These are phyloP conservation scores for Chelmon rostratus DNA, from an alignment of 2,797 vertebrate genomes.

Conservation along the genomic window DNA sequence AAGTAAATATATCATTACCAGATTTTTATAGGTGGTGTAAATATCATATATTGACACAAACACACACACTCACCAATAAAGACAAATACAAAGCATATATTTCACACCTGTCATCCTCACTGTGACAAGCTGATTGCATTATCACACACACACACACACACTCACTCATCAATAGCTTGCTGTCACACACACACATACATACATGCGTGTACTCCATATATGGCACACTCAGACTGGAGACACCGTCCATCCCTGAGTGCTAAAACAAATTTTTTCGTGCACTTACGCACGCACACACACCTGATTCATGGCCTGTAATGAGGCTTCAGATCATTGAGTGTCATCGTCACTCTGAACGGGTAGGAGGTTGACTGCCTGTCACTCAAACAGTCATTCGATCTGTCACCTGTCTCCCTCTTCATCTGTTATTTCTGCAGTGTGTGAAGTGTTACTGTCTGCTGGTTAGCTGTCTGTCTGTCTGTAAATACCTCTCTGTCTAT, in stretches of 20 bases:
- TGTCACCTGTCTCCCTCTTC: slow-evolving; percentile 49
- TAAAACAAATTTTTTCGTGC: not conserved
- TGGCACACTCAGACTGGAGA: slow-evolving; percentile 18
- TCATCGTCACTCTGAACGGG: slow-evolving; percentile 44
- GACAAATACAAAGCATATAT: slow-evolving; percentile 6
- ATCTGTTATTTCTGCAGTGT: slow-evolving; percentile 17
- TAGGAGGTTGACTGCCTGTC: slow-evolving; percentile 48
- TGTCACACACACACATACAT: not conserved
- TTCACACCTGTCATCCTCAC: slow-evolving; percentile 18
- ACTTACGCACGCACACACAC: not conserved
- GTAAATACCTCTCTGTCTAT: not conserved
- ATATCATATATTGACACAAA: not conserved
- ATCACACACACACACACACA: not conserved
- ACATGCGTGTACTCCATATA: not conserved
- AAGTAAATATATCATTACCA: not conserved
- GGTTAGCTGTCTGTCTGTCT: slow-evolving; percentile 26
- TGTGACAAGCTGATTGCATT: slow-evolving; percentile 26
- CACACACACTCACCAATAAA: not conserved
- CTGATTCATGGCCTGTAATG: slow-evolving; percentile 41
- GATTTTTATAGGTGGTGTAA: not conserved
- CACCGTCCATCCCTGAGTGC: slow-evolving; percentile 44
- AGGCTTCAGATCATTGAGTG: slow-evolving; percentile 55
- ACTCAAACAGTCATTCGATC: slow-evolving; percentile 28
- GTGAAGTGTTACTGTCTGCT: not conserved
- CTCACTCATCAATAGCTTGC: not conserved